Conservation (phyloP, 2,888 invertebrate species). For the Gasteruption jaculator region DNA sequence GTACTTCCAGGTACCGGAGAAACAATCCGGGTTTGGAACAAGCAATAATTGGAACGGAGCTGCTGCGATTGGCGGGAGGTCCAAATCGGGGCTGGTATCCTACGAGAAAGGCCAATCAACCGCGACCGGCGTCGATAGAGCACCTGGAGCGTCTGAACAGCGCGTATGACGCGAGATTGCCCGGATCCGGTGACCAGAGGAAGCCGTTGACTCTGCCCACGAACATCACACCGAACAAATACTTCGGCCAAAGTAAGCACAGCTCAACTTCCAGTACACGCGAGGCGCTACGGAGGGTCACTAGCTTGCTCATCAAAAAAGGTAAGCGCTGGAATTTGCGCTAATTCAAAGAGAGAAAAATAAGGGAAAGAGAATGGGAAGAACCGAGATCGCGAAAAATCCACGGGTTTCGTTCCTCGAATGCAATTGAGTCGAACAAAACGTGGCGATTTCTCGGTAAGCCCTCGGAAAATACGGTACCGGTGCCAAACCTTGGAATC, state of each 20-base stretch:
- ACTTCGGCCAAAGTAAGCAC: conserved; percentile 66
- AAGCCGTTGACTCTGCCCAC: conserved; percentile 85
- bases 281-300: conserved; percentile 81
- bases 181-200: conserved; percentile 57
- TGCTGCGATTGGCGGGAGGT: conserved; percentile 73
- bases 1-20: conserved; percentile 46
- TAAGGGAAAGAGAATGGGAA: too few relatives aligned
- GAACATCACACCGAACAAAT: conserved; percentile 78
- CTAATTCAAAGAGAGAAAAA: conserved; percentile 22
- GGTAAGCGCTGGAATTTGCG: conserved; percentile 58
- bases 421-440: too few relatives aligned
- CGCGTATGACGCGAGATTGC: conserved; percentile 47
- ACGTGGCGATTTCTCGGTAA: too few relatives aligned
- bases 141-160: conserved; percentile 70
- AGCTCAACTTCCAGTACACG: conserved; percentile 68
- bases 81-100: conserved; percentile 85
- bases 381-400: too few relatives aligned
- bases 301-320: conserved; percentile 82
- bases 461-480: too few relatives aligned
- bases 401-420: too few relatives aligned
- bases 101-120: conserved; percentile 60
- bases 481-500: too few relatives aligned
- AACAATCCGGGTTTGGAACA: conserved; percentile 53
- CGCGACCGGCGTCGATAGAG: conserved; percentile 80
- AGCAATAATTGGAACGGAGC: conserved; percentile 72